These are phyloP conservation scores for Sphenopsis melanotis DNA, from an alignment of 2,797 vertebrate genomes.

Conservation along the genomic window DNA sequence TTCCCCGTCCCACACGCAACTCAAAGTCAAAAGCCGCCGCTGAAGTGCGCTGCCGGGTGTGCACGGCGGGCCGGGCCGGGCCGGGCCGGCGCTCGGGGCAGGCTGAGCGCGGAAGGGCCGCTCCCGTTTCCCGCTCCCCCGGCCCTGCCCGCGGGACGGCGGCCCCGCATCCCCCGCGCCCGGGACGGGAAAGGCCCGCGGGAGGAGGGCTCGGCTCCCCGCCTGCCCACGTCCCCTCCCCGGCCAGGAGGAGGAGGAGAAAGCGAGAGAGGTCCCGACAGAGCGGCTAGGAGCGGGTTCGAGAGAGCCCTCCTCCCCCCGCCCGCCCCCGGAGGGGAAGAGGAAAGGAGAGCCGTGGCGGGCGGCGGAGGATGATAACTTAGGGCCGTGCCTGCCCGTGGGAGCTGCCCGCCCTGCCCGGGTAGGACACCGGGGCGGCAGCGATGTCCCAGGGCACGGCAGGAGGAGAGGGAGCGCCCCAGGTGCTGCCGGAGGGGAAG, in stretches of 20 bases:
- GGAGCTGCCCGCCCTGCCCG: slow-evolving; percentile 51
- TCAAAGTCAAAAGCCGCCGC: background rate
- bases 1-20: background rate
- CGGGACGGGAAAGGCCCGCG: background rate
- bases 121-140: background rate
- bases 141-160: background rate
- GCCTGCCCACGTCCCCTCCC: slow-evolving; percentile 11
- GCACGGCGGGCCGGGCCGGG: rapidly evolving
- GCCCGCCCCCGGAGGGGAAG: background rate
- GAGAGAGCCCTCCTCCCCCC: background rate
- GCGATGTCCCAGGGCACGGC: slow-evolving; percentile 33
- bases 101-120: background rate
- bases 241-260: slow-evolving; percentile 7
- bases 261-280: slow-evolving; percentile 20
- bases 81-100: background rate
- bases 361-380: slow-evolving; percentile 38
- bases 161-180: background rate
- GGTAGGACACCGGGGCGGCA: background rate
- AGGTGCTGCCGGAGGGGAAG: slow-evolving; percentile 43
- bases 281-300: background rate
- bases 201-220: background rate
- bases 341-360: slow-evolving; percentile 8
- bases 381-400: slow-evolving; percentile 30
- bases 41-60: background rate
- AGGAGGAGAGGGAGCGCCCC: background rate